Conservation (phyloP, 2,888 invertebrate genomes). For the Drosophila kokeensis region DNA sequence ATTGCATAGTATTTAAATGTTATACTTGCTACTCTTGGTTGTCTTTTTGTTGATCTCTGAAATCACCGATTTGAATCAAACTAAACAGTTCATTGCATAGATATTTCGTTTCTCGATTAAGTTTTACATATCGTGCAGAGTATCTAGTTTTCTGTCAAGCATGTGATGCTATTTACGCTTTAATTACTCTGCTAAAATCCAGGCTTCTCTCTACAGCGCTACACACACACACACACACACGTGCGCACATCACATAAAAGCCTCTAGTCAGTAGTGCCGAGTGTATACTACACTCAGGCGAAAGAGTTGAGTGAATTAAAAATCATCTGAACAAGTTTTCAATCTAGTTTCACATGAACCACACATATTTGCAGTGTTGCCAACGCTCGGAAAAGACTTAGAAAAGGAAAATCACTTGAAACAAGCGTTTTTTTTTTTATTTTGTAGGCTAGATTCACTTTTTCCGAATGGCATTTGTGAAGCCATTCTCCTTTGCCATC, state of each 20-base stretch:
- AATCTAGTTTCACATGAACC: background rate
- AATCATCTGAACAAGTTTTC: background rate
- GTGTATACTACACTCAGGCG: background rate
- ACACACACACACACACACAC: constrained; percentile 39
- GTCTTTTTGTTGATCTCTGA: background rate
- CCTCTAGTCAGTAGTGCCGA: constrained; percentile 2
- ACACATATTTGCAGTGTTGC: background rate
- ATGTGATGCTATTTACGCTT: constrained; percentile 71
- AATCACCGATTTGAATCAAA: background rate
- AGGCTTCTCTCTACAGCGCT: constrained; percentile 63
- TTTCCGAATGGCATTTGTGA: background rate
- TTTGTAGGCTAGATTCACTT: background rate
- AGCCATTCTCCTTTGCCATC: background rate
- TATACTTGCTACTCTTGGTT: background rate
- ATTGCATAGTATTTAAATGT: background rate
- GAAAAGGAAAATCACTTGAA: background rate
- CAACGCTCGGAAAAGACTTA: background rate
- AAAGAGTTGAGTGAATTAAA: background rate
- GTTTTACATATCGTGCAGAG: constrained; percentile 4
- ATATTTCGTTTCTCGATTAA: background rate
- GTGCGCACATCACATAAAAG: constrained; percentile 12
- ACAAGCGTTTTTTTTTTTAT: background rate
- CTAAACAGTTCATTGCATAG: background rate
- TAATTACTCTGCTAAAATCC: constrained; percentile 75
- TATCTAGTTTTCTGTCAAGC: constrained; percentile 25